Conservation (phyloP, 2,113 vertebrate species). For the Thermophis baileyi region DNA sequence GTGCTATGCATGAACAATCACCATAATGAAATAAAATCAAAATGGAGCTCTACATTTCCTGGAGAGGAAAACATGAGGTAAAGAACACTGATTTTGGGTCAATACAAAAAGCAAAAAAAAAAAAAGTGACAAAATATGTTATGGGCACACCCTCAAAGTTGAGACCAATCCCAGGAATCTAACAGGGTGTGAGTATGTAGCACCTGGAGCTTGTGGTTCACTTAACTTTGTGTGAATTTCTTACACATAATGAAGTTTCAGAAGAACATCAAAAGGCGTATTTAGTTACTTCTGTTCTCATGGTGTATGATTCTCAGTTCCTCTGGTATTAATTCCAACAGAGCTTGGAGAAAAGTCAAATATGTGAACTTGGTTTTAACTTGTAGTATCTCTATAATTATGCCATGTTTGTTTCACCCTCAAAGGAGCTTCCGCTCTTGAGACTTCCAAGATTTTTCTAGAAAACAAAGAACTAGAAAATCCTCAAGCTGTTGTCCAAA, state of each 20-base stretch:
- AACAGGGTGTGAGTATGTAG: background rate
- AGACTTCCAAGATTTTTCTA: background rate
- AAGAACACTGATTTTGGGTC: background rate
- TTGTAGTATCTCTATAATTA: slow-evolving; percentile 1
- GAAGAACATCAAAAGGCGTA: background rate
- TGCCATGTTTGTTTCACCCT: background rate
- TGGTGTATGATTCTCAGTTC: background rate
- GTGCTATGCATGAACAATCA: background rate
- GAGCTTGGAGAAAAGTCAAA: background rate
- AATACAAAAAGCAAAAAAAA: background rate
- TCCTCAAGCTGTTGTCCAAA: background rate
- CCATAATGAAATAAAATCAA: background rate
- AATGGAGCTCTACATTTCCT: background rate
- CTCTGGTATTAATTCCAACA: background rate
- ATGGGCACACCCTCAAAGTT: background rate
- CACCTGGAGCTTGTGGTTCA: background rate
- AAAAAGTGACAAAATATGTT: background rate
- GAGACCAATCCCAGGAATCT: background rate
- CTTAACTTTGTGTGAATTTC: background rate
- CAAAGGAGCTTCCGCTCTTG: background rate
- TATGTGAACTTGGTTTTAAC: background rate
- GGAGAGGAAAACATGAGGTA: background rate
- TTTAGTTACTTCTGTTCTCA: background rate
- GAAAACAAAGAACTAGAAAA: background rate
- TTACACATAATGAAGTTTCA: background rate